Evolutionary conservation across 2,888 invertebrate genomes (phyloP), one percentile per base, ranked within the genome.

Genomic region (Agrochola macilenta): DNA sequence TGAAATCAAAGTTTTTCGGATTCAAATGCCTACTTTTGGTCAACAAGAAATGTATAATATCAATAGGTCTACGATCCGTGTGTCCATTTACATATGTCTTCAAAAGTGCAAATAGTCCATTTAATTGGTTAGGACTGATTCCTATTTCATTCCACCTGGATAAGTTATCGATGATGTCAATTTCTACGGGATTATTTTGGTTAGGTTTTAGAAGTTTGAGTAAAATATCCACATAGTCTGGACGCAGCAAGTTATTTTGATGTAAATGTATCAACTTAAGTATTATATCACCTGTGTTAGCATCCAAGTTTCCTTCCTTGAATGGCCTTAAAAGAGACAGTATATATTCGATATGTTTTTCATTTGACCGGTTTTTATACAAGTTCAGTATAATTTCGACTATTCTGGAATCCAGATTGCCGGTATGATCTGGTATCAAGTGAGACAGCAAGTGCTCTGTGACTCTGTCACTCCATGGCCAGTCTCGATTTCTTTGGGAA

Each of bases 11-110:
- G 30, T 79, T 46, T n/a, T 61, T 43, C 14, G 65, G 65, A 39
- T 52, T 57, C 35, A 80, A 63, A n/a, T 58, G 0, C 52, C 39
- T 63, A 52, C 30, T 61, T 57, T 78, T 23, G 54, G 78, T 70
- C 52, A 87, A 61, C 43, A 88, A 60, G 30, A 72, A 74, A 71
- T 83, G 54, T 54, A 82, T 49, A 26, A 88, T 79, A 63, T 88
- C 78, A 60, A 87, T 26, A n/a, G 54, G 58, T 71, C 66, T 85
- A 11, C 23, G 57, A 60, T 88, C 83, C 4, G 58, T 52, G 11
- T 49, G 30, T 1, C 83, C 82, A 20, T 73, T 46, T 4, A 35
- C 20, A 43, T 80, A 76, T 11, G 76, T 74, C 66, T 78, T 80
- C 26, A 88, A 65, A 23, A 88, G 70, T 61, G 30, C 70, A 54